These are phyloP conservation scores for Cephus pygmeus DNA, from an alignment of 2,888 invertebrate species.

Conservation along the genomic window DNA sequence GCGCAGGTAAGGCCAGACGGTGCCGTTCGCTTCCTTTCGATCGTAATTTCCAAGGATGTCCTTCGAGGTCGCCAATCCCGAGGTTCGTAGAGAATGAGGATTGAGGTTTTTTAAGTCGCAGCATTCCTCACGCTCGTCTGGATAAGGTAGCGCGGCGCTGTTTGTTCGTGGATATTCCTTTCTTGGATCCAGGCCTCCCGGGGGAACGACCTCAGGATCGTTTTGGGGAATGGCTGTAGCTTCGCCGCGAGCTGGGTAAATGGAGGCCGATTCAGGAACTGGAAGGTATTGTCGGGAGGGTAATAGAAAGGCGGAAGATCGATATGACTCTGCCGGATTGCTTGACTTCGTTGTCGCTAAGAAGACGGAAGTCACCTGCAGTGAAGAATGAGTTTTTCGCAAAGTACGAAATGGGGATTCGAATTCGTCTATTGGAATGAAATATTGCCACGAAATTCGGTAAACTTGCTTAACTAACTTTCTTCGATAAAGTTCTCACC, in stretches of 20 bases:
- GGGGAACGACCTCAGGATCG: constrained; percentile 17
- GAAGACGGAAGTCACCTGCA: not conserved
- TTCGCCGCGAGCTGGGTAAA: constrained; percentile 2
- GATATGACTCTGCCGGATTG: not conserved
- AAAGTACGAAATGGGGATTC: not conserved
- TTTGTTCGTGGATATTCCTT: constrained; percentile 10
- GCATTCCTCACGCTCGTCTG: not conserved
- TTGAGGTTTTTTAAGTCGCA: not conserved
- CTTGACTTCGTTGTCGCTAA: not conserved
- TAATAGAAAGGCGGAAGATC: not conserved
- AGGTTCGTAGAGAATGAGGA: not conserved
- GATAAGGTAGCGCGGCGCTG: not conserved
- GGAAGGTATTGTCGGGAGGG: not conserved
- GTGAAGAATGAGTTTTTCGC: not conserved
- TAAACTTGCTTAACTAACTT: not conserved
- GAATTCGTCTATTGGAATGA: not conserved
- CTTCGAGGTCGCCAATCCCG: not conserved
- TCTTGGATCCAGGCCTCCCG: constrained; percentile 15
- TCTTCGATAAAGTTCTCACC: not conserved
- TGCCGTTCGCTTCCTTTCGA: not conserved
- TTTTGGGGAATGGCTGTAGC: constrained; percentile 12
- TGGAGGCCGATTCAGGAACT: not conserved
- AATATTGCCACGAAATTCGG: not conserved
- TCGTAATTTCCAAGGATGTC: not conserved
- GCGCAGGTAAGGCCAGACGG: not conserved